A percentile compares a stretch with the other conserved stretches of the same genome.
Conservation (phyloP, 2,888 invertebrate species). For the Spilosoma lubricipeda region DNA sequence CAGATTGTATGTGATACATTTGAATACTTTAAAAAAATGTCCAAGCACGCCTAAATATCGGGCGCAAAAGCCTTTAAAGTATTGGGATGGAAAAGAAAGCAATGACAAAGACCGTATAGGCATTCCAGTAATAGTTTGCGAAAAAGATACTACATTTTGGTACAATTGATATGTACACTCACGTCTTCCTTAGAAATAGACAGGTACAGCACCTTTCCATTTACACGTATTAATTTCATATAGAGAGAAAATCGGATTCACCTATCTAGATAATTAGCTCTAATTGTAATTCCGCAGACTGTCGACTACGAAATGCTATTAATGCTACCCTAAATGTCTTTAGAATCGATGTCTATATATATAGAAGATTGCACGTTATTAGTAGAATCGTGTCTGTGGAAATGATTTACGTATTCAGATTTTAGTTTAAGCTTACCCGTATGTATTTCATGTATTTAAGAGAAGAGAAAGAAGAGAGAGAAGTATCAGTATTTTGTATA, state of each 20-base stretch:
- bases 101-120: too few relatives aligned
- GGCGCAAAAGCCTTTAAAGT: too few relatives aligned
- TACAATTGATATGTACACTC: background rate
- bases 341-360: background rate
- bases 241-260: background rate
- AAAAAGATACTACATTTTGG: background rate
- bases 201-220: slow-evolving; percentile 1
- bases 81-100: too few relatives aligned
- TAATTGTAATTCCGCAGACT: slow-evolving; percentile 21
- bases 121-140: background rate
- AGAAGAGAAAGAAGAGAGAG: too few relatives aligned
- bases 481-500: too few relatives aligned
- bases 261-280: background rate
- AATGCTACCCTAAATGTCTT: background rate
- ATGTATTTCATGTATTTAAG: too few relatives aligned
- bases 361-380: background rate
- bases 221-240: background rate
- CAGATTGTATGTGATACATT: background rate
- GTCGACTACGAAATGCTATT: slow-evolving; percentile 26
- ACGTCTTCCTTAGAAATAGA: background rate
- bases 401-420: background rate
- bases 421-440: background rate
- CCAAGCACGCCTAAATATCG: too few relatives aligned
- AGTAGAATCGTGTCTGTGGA: background rate
- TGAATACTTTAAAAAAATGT: too few relatives aligned